These are phyloP conservation scores for Rhamphomyia laevipes DNA, from an alignment of 2,888 invertebrate species.

Conservation along the genomic window DNA sequence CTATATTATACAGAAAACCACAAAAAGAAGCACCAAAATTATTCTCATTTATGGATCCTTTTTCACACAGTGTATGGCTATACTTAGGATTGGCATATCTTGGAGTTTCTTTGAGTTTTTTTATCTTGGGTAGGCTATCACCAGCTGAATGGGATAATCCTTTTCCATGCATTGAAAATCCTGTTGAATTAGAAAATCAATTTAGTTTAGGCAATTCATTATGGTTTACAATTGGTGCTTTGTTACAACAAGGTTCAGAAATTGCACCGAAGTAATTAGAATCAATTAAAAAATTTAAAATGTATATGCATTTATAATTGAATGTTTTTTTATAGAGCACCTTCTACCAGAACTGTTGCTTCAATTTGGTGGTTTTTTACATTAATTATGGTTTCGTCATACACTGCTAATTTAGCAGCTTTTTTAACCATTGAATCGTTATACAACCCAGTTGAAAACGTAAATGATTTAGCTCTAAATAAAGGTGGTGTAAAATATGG, in stretches of 20 bases:
- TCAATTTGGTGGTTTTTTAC: conserved; percentile 87
- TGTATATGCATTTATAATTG: conserved; percentile 2
- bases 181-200: conserved; percentile 72
- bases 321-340: conserved; percentile 48
- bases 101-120: conserved; percentile 66
- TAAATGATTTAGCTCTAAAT: conserved; percentile 66
- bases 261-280: conserved; percentile 68
- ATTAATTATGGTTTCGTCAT: conserved; percentile 63
- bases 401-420: conserved; percentile 84
- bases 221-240: conserved; percentile 78
- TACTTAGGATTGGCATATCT: conserved; percentile 72
- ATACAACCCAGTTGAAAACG: conserved; percentile 59
- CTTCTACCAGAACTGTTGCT: conserved; percentile 77
- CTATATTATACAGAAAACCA: conserved; percentile 81
- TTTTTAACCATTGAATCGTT: conserved; percentile 74
- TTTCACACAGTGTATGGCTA: conserved; percentile 75
- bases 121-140: conserved; percentile 65
- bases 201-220: conserved; percentile 72
- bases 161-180: conserved; percentile 73
- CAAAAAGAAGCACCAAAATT: conserved; percentile 73
- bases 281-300: conserved; percentile 1
- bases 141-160: conserved; percentile 86
- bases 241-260: conserved; percentile 80
- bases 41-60: conserved; percentile 86
- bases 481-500: conserved; percentile 80